Evolutionary conservation across 2,888 invertebrate species (phyloP).

Genomic region (Tenodera sinensis): DNA sequence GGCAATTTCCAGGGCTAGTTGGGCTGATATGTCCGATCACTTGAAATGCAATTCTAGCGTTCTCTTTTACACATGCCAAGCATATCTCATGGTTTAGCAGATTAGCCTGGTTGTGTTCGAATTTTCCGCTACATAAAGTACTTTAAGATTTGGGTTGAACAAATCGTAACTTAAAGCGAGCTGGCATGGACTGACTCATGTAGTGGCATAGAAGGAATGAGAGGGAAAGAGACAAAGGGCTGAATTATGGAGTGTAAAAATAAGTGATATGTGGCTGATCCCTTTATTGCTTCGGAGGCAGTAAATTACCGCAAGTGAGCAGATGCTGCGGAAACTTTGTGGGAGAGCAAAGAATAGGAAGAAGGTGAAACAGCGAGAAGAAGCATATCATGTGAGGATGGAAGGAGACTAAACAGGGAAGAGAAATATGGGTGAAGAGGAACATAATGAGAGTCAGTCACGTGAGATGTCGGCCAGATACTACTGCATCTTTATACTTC

Average conservation of each 20-base stretch:
- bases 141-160: constrained; percentile 29
- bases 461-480: constrained; percentile 18
- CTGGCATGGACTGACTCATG: constrained; percentile 7
- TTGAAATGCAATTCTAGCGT: too few relatives aligned
- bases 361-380: not conserved
- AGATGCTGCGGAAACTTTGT: constrained; percentile 31
- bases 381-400: not conserved
- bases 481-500: constrained; percentile 19
- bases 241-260: constrained; percentile 34
- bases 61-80: too few relatives aligned
- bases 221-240: constrained; percentile 11
- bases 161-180: not conserved
- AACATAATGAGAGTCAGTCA: constrained; percentile 28
- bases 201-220: constrained; percentile 1
- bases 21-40: too few relatives aligned
- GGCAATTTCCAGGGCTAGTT: too few relatives aligned
- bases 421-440: constrained; percentile 27
- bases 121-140: constrained; percentile 33
- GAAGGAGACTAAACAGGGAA: constrained; percentile 20
- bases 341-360: constrained; percentile 22
- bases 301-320: constrained; percentile 32
- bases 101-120: constrained; percentile 17
- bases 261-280: constrained; percentile 34
- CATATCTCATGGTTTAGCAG: too few relatives aligned
- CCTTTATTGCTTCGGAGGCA: constrained; percentile 32